These are phyloP conservation scores for Urocolius indicus DNA, from an alignment of 2,113 vertebrate species.

Conservation along the genomic window DNA sequence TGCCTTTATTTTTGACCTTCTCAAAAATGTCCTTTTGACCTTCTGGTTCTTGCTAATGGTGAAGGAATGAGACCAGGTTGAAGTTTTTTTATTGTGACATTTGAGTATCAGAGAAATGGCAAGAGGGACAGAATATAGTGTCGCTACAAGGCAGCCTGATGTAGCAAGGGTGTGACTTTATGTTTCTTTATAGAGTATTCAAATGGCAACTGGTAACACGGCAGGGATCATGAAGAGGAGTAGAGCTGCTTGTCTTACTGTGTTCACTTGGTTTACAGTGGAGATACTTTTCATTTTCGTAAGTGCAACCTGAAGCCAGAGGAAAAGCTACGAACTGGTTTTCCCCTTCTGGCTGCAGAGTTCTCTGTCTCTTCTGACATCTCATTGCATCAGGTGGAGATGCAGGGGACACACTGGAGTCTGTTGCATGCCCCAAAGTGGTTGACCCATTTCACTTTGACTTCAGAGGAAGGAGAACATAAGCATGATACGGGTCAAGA, in stretches of 20 bases:
- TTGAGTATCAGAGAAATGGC: neutral
- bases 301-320: neutral
- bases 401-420: neutral
- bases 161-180: neutral
- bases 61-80: neutral
- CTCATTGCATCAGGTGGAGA: neutral
- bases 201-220: neutral
- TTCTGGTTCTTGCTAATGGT: neutral
- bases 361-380: neutral
- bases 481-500: neutral
- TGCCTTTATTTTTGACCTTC: neutral
- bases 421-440: accelerated
- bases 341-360: neutral
- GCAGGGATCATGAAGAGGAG: neutral
- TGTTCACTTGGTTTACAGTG: neutral
- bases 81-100: neutral
- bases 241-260: neutral
- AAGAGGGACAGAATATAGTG: neutral
- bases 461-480: neutral
- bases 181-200: neutral
- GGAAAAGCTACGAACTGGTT: neutral
- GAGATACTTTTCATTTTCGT: neutral
- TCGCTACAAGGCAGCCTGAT: accelerated
- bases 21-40: neutral
- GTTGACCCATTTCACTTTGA: neutral